Evolutionary conservation across 2,888 invertebrate genomes (phyloP).

Genomic region (Teleiodes luculella): DNA sequence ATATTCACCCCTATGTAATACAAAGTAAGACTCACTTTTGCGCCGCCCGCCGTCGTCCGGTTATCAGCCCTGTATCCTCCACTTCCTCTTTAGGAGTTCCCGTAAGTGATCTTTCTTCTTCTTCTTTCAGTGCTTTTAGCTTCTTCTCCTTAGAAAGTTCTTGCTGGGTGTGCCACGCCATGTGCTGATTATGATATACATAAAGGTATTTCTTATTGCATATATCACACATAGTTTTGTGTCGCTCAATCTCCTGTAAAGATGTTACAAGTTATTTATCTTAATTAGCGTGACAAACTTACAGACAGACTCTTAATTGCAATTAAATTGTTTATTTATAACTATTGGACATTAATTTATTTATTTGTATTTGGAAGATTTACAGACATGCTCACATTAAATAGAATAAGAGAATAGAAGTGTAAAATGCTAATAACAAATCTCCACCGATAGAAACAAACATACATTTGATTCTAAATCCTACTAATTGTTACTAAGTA

Average conservation of each 20-base stretch:
- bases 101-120: slow-evolving; percentile 13
- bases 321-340: too few relatives aligned
- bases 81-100: slow-evolving; percentile 20
- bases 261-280: neutral
- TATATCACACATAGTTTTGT: slow-evolving; percentile 71
- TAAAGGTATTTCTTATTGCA: slow-evolving; percentile 73
- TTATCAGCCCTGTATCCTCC: slow-evolving; percentile 1
- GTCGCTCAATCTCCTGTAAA: slow-evolving; percentile 62
- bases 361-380: too few relatives aligned
- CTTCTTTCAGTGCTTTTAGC: slow-evolving; percentile 24
- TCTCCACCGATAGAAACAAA: too few relatives aligned
- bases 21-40: slow-evolving; percentile 51
- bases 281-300: too few relatives aligned
- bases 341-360: too few relatives aligned
- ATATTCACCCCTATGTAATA: too few relatives aligned
- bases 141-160: slow-evolving; percentile 35
- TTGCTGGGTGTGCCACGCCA: slow-evolving; percentile 63
- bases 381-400: too few relatives aligned
- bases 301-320: too few relatives aligned
- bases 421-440: too few relatives aligned
- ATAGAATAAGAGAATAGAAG: too few relatives aligned
- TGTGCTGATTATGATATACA: slow-evolving; percentile 79
- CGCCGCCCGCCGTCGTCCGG: slow-evolving; percentile 52
- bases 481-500: too few relatives aligned
- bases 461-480: too few relatives aligned